Conservation (phyloP, 2,797 vertebrate genomes). For the Darevskia nairensis region DNA sequence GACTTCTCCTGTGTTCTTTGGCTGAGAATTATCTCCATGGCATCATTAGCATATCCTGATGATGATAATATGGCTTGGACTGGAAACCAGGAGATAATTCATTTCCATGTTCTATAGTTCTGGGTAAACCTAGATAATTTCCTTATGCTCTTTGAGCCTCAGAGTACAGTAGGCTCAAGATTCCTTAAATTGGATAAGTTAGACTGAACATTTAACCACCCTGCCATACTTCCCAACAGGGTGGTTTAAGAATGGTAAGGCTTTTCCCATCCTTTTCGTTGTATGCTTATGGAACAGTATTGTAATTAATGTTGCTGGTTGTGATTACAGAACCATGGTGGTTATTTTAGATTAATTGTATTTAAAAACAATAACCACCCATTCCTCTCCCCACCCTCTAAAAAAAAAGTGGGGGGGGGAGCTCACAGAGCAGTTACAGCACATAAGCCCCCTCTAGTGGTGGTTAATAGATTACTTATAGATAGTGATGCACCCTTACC, state of each 20-base stretch:
- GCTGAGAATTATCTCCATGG: not conserved
- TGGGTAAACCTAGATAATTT: not conserved
- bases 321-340: not conserved
- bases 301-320: not conserved
- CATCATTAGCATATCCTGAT: not conserved
- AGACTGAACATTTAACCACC: not conserved
- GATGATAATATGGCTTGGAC: not conserved
- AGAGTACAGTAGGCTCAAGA: not conserved
- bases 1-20: not conserved
- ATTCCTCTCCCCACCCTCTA: not conserved
- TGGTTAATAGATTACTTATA: not conserved
- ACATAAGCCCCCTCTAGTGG: conserved; percentile 34
- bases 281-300: not conserved
- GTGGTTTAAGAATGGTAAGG: not conserved
- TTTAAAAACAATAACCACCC: not conserved
- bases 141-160: not conserved
- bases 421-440: not conserved
- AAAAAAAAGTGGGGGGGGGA: too few relatives aligned
- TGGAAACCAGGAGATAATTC: not conserved
- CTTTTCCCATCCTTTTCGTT: not conserved
- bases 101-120: not conserved
- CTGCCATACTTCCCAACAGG: not conserved
- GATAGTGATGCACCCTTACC: not conserved
- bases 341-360: not conserved
- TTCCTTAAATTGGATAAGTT: not conserved